Conservation (phyloP, 1,140 invertebrate species). For the Bombus fervidus region DNA sequence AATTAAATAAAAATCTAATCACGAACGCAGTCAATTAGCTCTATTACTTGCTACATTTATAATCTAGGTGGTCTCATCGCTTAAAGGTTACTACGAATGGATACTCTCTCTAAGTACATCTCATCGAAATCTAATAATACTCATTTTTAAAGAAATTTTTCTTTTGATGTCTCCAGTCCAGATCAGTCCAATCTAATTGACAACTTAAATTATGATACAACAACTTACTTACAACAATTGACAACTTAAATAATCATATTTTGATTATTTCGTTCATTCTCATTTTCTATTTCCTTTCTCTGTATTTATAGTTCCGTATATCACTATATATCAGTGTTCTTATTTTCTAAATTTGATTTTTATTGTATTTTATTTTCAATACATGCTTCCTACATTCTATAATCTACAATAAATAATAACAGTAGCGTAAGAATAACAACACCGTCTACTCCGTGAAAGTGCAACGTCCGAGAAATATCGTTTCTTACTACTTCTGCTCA, state of each 20-base stretch:
- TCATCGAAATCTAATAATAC: too few relatives aligned
- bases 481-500: background rate
- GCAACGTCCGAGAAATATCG: slow-evolving; percentile 18
- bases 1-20: background rate
- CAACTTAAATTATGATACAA: too few relatives aligned
- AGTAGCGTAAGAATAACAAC: background rate
- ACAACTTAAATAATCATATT: too few relatives aligned
- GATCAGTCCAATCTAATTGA: too few relatives aligned
- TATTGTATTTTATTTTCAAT: background rate
- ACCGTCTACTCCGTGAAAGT: slow-evolving; percentile 17
- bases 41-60: background rate
- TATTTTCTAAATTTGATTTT: background rate
- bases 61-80: background rate
- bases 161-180: too few relatives aligned
- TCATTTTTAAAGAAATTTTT: background rate
- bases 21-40: background rate
- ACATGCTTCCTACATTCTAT: background rate
- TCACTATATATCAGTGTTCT: too few relatives aligned
- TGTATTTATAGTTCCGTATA: too few relatives aligned
- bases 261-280: too few relatives aligned
- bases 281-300: too few relatives aligned
- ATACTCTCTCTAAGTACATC: too few relatives aligned
- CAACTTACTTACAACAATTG: too few relatives aligned
- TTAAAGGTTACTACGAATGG: too few relatives aligned
- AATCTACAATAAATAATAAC: background rate